phyloP scores from a whole-genome alignment of 2,797 vertebrate genomes.

The Aeoliscus strigatus region DNA sequence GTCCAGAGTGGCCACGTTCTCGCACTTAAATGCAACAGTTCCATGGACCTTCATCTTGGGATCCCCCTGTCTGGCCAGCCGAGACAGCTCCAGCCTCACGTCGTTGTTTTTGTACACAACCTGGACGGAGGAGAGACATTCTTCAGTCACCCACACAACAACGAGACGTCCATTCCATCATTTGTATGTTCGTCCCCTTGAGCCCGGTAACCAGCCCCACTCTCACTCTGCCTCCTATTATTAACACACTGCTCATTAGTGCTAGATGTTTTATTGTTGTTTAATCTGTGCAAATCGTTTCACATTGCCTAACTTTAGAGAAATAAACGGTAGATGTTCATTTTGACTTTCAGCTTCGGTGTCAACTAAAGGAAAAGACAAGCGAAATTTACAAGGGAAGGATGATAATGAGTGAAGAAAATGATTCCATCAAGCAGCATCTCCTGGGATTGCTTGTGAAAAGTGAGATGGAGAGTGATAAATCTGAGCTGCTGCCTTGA shows the following conservation, averaged over 20 bases:
- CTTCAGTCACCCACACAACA: background rate
- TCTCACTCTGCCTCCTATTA: no score
- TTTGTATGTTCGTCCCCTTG: no score
- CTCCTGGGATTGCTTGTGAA: slow-evolving; percentile 15
- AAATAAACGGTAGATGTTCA: slow-evolving; percentile 20
- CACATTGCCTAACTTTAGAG: no score
- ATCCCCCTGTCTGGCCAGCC: slow-evolving; percentile 90
- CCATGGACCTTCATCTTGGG: slow-evolving; percentile 96
- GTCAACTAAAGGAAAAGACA: slow-evolving; percentile 6
- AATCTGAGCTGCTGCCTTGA: slow-evolving; percentile 35
- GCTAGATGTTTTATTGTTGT: no score
- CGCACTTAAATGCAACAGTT: slow-evolving; percentile 96
- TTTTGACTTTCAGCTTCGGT: slow-evolving; percentile 23
- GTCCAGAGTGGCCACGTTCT: slow-evolving; percentile 95
- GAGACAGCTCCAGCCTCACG: slow-evolving; percentile 91
- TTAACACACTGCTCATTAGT: no score
- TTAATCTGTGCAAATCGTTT: no score
- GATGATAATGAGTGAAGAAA: slow-evolving; percentile 15
- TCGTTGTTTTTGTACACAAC: slow-evolving; percentile 99
- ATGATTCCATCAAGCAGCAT: slow-evolving; percentile 14
- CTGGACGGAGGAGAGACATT: slow-evolving; percentile 66
- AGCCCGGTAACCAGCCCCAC: no score
- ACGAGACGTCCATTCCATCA: background rate
- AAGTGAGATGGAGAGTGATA: slow-evolving; percentile 29
- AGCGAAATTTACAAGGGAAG: slow-evolving; percentile 15